Base-by-base conservation (phyloP, 2,113 vertebrate genomes). In the Eulemur macaco region DNA sequence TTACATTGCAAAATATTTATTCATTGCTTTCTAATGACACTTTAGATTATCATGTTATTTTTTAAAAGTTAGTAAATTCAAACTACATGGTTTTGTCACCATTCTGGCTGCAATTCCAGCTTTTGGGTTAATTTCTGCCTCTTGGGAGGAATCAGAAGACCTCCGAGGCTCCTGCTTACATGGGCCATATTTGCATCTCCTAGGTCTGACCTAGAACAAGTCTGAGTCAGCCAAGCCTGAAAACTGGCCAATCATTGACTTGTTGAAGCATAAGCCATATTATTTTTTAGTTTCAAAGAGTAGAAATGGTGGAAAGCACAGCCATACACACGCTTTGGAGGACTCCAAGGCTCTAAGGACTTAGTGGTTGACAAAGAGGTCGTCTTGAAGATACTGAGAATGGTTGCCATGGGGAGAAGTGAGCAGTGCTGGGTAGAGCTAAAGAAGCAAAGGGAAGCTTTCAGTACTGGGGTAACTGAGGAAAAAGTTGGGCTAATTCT, bases 41-140 rank as follows among this genome's bases (percentile, higher is more conserved):
- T 87, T 94, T 60, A 78, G 25, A 90, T 92, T 71, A 69, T 56
- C 76, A 76, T 56, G 18, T 50, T 52, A 42, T 58, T 39, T 74
- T 91, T 90, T 81, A 25, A 95, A 86, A 90, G 29, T 54, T 86
- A 69, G 56, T 83, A 34, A 94, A 85, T 54, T 88, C 18, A 88
- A 85, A 39, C 8, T 63, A 63, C 6, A 31, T 69, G 14, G 34
- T 15, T 95, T 93, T 29, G 64, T 10, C 64, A 97, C 10, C 63
- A 45, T 89, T 97, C 69, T 89, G 52, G 74, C 56, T 86, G 52
- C 21, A 94, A 83, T 66, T 8, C 10, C 50, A 81, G 31, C 45
- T 93, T 77, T 82, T 13, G 31, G 6, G 47, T 37, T 58, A 86
- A 64, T 86, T 31, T 12, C 14, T 2, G 52, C 66, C 20, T 74